Evolutionary conservation across 2,113 vertebrate species (phyloP), one percentile per base, ranked within the genome.

Genomic region (Oreochromis tanganicae): DNA sequence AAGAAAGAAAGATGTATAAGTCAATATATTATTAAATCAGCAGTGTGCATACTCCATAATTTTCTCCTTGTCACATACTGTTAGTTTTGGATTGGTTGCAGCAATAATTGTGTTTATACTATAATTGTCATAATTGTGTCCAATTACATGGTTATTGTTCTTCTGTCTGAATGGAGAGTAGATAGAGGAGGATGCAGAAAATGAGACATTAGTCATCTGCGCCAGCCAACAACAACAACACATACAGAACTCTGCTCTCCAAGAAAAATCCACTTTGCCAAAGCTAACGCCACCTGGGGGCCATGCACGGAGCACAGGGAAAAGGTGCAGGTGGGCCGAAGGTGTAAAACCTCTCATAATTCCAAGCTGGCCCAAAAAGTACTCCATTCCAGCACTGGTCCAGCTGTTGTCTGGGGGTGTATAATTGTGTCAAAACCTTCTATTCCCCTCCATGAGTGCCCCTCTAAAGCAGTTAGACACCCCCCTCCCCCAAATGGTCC

Each of bases 381-480:
- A 90, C 84, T 92, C 92, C 95, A 96, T 96, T 96, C 96, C 91
- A 94, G 94, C 91, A 63, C 94, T 96, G 96, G 85, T 97, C 97
- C 97, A 98, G 97, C 96, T 97, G 97, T 97, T 97, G 96, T 96
- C 96, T 97, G 96, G 96, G 96, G 97, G 97, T 96, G 97, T 97
- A 96, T 98, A 98, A 99, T 98, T 97, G 96, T 97, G 97, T 98
- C 97, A 98, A 96, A 87, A 94, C 96, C 92, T 93, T 95, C 95
- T 91, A 96, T 96, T 96, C 95, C 96, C 94, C 96, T 96, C 96
- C 97, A 96, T 96, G 96, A 97, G 92, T 93, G 96, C 97, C 95
- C 95, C 98, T 96, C 97, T 98, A 98, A 99, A 98, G 98, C 97
- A 97, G 97, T 98, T 99, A 98, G 96, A 97, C 94, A 96, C 97